Percentiles rank a stretch among this genome's conserved stretches.
Evolutionary conservation across 2,113 vertebrate genomes (phyloP).

Genomic region (Rhagologus leucostigma): DNA sequence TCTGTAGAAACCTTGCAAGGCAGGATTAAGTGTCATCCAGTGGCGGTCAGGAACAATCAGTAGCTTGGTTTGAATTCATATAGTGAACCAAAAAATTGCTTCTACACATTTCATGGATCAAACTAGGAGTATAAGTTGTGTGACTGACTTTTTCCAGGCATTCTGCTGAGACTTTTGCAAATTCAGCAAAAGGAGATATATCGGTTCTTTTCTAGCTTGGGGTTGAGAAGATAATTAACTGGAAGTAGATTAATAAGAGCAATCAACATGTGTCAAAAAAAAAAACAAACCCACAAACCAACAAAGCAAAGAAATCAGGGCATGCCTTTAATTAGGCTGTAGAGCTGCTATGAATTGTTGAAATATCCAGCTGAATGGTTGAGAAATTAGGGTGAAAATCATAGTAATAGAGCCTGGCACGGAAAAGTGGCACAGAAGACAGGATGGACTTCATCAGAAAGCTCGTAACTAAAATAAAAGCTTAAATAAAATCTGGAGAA

Average conservation of each 20-base stretch:
- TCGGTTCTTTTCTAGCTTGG: not conserved
- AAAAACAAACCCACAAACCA: not conserved
- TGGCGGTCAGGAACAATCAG: not conserved
- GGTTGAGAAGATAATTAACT: not conserved
- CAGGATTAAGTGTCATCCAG: not conserved
- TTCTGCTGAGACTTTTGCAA: not conserved
- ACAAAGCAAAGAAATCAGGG: not conserved
- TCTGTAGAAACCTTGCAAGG: not conserved
- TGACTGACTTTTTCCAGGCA: not conserved
- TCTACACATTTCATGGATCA: not conserved
- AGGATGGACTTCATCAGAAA: not conserved
- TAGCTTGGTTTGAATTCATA: not conserved
- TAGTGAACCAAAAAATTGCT: not conserved
- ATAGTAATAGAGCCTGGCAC: not conserved
- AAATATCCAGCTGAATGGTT: not conserved
- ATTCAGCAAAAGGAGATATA: not conserved
- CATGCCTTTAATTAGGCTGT: not conserved
- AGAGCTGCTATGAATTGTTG: not conserved
- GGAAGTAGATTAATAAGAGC: not conserved
- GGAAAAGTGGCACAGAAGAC: not conserved
- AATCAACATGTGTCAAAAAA: not conserved
- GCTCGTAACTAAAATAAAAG: not conserved
- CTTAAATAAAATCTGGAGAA: not conserved
- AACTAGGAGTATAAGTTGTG: not conserved
- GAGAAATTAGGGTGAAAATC: not conserved